phyloP scores from a whole-genome alignment of 2,113 vertebrate species.

The Laterallus jamaicensis region DNA sequence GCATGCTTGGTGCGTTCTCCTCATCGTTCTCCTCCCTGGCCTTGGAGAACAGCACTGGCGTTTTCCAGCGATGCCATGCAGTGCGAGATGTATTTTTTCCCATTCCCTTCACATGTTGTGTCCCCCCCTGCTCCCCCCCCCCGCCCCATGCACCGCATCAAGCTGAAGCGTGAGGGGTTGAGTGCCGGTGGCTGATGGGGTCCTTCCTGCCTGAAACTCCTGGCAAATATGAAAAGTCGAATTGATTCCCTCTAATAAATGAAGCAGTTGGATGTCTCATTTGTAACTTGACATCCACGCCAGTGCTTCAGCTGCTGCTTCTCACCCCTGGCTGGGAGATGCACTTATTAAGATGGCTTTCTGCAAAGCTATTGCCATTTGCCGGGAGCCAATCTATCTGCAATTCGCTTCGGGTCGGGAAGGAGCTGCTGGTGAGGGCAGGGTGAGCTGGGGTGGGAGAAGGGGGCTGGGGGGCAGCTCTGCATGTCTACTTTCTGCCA shows the following conservation, averaged over 20 bases:
- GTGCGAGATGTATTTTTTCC: not conserved
- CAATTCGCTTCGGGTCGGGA: not conserved
- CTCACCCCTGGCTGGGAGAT: constrained; percentile 39
- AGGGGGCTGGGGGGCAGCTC: not conserved
- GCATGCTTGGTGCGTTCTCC: accelerated
- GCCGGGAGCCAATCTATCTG: not conserved
- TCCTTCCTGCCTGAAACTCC: constrained; percentile 2
- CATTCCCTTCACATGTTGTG: not conserved
- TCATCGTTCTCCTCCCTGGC: accelerated
- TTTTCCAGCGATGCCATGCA: accelerated
- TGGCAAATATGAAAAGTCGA: constrained; percentile 6
- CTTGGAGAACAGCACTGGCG: accelerated
- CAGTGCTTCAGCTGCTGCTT: constrained; percentile 14
- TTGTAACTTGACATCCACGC: constrained; percentile 57
- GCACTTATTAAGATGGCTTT: constrained; percentile 43
- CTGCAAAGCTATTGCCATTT: constrained; percentile 2
- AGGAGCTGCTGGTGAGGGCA: not conserved
- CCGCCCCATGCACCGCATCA: accelerated
- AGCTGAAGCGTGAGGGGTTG: not conserved
- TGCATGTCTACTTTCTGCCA: not conserved
- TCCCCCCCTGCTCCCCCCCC: not conserved
- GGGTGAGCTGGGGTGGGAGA: not conserved
- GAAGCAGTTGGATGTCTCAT: constrained; percentile 64
- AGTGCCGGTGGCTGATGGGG: not conserved
- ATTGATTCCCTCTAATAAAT: constrained; percentile 62